Base-by-base conservation (phyloP, 2,113 vertebrate genomes). In the Hystrix cristata region DNA sequence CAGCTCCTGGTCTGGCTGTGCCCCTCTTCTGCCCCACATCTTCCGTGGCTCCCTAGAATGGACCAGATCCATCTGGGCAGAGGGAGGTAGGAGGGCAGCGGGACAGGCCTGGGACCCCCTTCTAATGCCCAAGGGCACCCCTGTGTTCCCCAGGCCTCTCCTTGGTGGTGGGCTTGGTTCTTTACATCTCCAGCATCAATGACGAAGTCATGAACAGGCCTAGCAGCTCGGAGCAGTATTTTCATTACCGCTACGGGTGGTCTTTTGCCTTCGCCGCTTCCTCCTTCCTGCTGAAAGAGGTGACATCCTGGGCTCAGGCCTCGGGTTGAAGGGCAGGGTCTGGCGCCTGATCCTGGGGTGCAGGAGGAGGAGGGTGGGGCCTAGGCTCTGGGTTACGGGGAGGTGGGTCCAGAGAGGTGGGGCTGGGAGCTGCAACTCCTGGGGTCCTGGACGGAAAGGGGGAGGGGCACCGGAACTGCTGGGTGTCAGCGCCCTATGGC, bases 151-250 rank as follows among this genome's bases (percentile, higher is more conserved):
- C 98, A 99, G 99, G 99, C 90, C 99, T 99, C 88, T 99, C 99
- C 94, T 98, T 99, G 97, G 99, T 99, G 95, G 99, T 99, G 97
- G 99, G 99, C 38, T 97, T 99, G 97, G 99, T 99, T 91, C 99
- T 99, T 85, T 99, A 99, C 98, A 99, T 99, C 98, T 99, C 99
- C 98, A 99, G 99, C 97, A 99, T 99, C 98, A 99, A 99, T 10
- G 99, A 99, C 0, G 99, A 99, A 98, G 99, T 99, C 97, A 99
- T 99, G 99, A 99, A 99, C 98, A 98, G 99, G 16, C 99, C 99
- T 72, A 98, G 99, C 84, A 99, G 99, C 91, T 99, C 99, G 0
- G 99, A 99, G 97, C 99, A 99, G 97, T 99, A 99, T 96, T 99
- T 99, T 96, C 99, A 99, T 95, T 99, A 99, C 89, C 99, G 98